Percentiles rank a stretch among this genome's conserved stretches.
These are phyloP conservation scores for Chaetura pelagica DNA, from an alignment of 2,113 vertebrate genomes.

Conservation along the genomic window DNA sequence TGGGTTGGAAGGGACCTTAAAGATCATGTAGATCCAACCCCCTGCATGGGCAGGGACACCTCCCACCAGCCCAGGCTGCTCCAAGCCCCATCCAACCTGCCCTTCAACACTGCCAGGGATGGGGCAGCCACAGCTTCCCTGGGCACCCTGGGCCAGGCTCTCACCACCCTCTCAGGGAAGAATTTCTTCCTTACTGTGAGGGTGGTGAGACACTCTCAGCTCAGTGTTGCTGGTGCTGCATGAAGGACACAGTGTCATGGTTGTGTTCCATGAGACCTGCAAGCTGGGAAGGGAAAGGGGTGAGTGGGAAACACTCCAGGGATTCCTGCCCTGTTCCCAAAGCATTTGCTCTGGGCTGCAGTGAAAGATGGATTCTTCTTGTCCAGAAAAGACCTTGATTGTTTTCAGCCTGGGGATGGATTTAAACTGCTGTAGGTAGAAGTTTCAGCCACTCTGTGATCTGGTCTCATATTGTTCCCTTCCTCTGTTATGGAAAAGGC, in stretches of 20 bases:
- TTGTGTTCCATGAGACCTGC: not conserved
- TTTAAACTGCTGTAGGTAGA: not conserved
- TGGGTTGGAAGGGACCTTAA: no score
- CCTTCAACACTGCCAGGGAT: no score
- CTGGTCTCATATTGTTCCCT: not conserved
- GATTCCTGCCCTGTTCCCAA: not conserved
- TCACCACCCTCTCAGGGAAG: no score
- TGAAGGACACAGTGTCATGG: accelerated
- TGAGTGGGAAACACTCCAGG: not conserved
- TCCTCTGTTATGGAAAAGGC: not conserved
- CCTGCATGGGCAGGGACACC: no score
- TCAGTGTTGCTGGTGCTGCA: not conserved
- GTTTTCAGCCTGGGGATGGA: not conserved
- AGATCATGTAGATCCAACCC: no score
- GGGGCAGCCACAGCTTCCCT: no score
- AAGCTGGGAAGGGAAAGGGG: not conserved
- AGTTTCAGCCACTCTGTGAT: not conserved
- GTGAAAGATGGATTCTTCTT: not conserved
- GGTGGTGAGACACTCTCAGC: not conserved
- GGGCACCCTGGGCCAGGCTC: no score
- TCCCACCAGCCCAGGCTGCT: no score
- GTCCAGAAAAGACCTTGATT: not conserved
- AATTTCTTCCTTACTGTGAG: no score
- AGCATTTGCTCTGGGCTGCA: not conserved
- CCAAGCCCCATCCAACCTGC: no score